Conservation (phyloP, 2,113 vertebrate genomes). For the Pica pica region DNA sequence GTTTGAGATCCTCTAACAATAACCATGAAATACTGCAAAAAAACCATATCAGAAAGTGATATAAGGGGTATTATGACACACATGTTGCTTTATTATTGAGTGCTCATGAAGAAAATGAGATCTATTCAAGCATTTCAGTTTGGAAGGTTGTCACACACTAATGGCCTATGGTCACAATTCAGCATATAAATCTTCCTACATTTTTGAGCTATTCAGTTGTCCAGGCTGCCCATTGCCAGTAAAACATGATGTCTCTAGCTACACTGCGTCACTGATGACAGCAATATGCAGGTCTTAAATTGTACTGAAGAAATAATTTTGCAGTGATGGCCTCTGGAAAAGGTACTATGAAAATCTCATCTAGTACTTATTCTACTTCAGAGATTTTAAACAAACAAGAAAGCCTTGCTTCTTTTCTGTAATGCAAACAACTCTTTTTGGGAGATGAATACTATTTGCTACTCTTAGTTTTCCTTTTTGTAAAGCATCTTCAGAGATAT, state of each 20-base stretch:
- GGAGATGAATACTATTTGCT: neutral
- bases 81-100: slow-evolving; percentile 35
- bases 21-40: slow-evolving; percentile 32
- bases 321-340: neutral
- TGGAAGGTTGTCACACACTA: slow-evolving; percentile 30
- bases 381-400: neutral
- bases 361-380: neutral
- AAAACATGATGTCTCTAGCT: neutral
- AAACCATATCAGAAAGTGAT: neutral
- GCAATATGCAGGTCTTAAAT: neutral
- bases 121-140: slow-evolving; percentile 31
- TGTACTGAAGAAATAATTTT: neutral
- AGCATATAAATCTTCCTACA: neutral
- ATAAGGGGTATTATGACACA: slow-evolving; percentile 8
- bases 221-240: neutral
- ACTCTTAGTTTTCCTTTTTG: neutral
- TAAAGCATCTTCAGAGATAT: neutral
- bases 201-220: slow-evolving; percentile 8
- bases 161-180: slow-evolving; percentile 1
- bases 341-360: neutral
- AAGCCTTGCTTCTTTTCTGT: neutral
- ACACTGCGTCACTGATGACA: neutral
- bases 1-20: slow-evolving; percentile 8
- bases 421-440: neutral
- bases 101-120: slow-evolving; percentile 37